Base-by-base conservation (phyloP, 2,113 vertebrate species). In the Phyllopteryx taeniolatus region DNA sequence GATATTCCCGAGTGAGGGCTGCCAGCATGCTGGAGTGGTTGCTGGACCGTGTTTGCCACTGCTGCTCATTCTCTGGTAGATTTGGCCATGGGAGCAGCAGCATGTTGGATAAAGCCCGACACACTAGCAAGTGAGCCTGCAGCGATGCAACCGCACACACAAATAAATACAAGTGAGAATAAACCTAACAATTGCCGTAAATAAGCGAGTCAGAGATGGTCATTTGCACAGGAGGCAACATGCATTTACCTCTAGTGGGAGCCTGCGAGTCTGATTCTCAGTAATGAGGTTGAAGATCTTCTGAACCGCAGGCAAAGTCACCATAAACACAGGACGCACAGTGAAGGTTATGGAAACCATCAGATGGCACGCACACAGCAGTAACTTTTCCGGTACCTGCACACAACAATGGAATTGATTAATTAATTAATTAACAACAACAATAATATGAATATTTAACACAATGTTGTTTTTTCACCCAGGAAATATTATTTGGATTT, bases 301-400 rank as follows among this genome's bases (percentile, higher is more conserved):
- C 90, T 97, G 96, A 61, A 98, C 94, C 1, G 95, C 94, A 7
- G 96, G 95, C 85, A 99, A 90, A 69, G 94, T 95, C 82, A 96
- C 94, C 70, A 99, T 81, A 79, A 99, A 99, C 76, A 98, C 95
- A 0, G 97, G 98, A n/a, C 98, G 92, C 76, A 99, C 96, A 0
- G 96, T 98, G 35, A 96, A 96, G 42, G 96, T 95, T 69, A 99
- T 86, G 20, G 98, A 99, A 70, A 99, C 95, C 59, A 98, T 90
- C 53, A 99, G 88, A 88, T 99, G 96, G 81, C 96, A 98, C 0
- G 97, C 93, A 5, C 96, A 98, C 1, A 99, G 90, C 76, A 96
- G 91, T 84, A 99, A 73, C 89, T 99, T 99, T 74, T 97, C 97
- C 49, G 97, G 97, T 88, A 99, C 96, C 98, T 99, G 86, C 56